Conservation (phyloP, 2,797 vertebrate species). For the Protonibea diacanthus region DNA sequence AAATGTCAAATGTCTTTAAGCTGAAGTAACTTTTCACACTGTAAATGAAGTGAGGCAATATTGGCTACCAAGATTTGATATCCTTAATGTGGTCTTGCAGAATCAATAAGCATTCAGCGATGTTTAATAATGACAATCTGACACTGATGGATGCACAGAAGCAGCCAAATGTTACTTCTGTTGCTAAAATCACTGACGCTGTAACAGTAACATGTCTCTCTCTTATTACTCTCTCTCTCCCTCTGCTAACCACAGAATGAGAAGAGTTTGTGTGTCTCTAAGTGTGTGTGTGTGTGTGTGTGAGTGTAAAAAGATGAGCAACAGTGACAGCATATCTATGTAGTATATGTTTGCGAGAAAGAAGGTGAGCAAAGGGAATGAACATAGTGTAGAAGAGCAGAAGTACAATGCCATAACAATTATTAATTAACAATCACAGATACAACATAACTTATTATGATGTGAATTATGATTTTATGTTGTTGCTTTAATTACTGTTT, state of each 20-base stretch:
- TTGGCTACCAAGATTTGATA: background rate
- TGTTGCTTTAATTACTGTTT: background rate
- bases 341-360: background rate
- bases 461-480: background rate
- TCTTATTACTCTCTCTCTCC: conserved; percentile 1
- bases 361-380: background rate
- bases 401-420: background rate
- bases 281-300: background rate
- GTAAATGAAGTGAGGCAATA: background rate
- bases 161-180: background rate
- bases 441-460: background rate
- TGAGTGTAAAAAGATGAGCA: conserved; percentile 10
- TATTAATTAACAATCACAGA: conserved; percentile 9
- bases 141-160: conserved; percentile 20
- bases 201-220: background rate
- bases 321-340: background rate
- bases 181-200: background rate
- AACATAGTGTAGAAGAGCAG: conserved; percentile 8
- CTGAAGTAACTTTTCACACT: background rate
- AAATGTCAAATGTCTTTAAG: background rate
- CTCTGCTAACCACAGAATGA: background rate
- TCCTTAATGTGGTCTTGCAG: conserved; percentile 1
- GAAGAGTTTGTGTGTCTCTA: background rate
- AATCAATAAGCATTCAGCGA: conserved; percentile 30
- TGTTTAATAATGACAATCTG: conserved; percentile 22